phyloP scores from a whole-genome alignment of 2,888 invertebrate genomes.

The Uropetala carovei region DNA sequence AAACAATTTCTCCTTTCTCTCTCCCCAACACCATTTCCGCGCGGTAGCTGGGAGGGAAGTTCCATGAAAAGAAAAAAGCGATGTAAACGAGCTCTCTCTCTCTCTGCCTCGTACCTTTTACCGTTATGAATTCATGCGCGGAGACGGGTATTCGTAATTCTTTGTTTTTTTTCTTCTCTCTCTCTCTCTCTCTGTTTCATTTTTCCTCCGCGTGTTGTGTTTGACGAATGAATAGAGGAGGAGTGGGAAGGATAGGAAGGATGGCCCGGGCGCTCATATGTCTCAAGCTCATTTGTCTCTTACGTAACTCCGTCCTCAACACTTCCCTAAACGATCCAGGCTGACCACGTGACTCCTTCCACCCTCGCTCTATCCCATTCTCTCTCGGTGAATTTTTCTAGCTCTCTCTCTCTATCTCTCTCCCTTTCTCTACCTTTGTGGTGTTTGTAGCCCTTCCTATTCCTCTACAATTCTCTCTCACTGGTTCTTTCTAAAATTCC shows the following conservation, averaged over 20 bases:
- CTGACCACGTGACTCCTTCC: not conserved
- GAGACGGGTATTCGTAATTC: not conserved
- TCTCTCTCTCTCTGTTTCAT: too few species aligned
- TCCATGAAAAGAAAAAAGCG: not conserved
- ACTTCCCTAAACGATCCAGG: not conserved
- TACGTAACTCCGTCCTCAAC: not conserved
- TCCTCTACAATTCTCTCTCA: too few species aligned
- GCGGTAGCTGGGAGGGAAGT: not conserved
- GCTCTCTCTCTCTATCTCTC: too few species aligned
- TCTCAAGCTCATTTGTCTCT: not conserved
- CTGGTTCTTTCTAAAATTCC: too few species aligned
- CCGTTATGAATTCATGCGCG: constrained; percentile 38
- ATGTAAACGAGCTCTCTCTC: not conserved
- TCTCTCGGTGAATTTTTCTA: too few species aligned
- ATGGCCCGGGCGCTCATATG: not conserved
- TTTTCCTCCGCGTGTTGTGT: not conserved
- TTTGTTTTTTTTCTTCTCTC: not conserved
- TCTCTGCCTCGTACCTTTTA: constrained; percentile 1
- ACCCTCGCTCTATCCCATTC: too few species aligned
- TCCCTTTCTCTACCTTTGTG: too few species aligned
- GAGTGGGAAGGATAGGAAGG: not conserved
- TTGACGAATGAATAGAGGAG: constrained; percentile 3
- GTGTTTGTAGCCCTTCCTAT: too few species aligned
- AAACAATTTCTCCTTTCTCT: constrained; percentile 3
- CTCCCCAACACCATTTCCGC: not conserved